Conservation (phyloP, 2,113 vertebrate genomes). For the Percopsis transmontana region DNA sequence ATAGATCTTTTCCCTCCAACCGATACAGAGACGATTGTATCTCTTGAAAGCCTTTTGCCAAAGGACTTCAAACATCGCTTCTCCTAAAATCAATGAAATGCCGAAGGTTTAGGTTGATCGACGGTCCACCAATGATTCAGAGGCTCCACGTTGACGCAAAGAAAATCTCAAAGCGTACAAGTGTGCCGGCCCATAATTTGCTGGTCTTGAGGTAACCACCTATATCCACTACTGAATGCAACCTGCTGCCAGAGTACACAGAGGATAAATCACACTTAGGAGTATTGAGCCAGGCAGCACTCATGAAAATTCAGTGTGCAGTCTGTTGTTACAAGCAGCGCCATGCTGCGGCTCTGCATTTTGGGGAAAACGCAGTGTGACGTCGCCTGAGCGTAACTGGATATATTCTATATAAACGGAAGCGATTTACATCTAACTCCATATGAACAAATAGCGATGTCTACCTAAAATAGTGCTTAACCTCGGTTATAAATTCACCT, state of each 20-base stretch:
- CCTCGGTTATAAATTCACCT: slow-evolving; percentile 57
- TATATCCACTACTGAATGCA: slow-evolving; percentile 59
- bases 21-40: too few relatives aligned
- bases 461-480: slow-evolving; percentile 53
- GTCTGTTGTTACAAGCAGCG: slow-evolving; percentile 61
- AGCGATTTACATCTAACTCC: slow-evolving; percentile 48
- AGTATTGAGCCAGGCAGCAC: slow-evolving; percentile 50
- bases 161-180: slow-evolving; percentile 51
- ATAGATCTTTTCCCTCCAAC: slow-evolving; percentile 12
- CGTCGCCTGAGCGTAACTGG: slow-evolving; percentile 43
- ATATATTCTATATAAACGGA: slow-evolving; percentile 48
- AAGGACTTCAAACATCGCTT: slow-evolving; percentile 14
- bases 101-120: slow-evolving; percentile 53
- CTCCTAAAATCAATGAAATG: slow-evolving; percentile 51
- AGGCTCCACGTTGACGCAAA: slow-evolving; percentile 63
- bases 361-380: slow-evolving; percentile 48
- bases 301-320: slow-evolving; percentile 79
- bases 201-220: slow-evolving; percentile 58
- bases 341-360: slow-evolving; percentile 15
- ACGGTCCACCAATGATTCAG: slow-evolving; percentile 45
- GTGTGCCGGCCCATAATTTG: slow-evolving; percentile 77
- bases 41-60: not conserved
- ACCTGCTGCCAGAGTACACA: slow-evolving; percentile 73
- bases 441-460: slow-evolving; percentile 37
- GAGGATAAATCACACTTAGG: slow-evolving; percentile 61